A percentile compares a stretch with the other conserved stretches of the same genome.
phyloP scores from a whole-genome alignment of 2,888 invertebrate genomes.

The Mantis religiosa region DNA sequence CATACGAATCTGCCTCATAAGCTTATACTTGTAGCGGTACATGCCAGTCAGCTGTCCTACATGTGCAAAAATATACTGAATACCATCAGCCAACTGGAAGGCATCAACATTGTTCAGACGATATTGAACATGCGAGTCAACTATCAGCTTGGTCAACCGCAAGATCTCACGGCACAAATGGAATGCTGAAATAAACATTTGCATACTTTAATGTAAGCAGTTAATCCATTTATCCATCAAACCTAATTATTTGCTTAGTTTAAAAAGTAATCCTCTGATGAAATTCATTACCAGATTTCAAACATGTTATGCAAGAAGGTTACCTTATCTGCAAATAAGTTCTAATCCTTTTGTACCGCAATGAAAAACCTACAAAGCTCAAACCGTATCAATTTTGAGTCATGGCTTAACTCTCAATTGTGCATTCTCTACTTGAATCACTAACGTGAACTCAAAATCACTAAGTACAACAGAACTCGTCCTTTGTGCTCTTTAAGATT shows the following conservation, averaged over 20 bases:
- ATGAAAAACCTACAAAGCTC: too few relatives aligned
- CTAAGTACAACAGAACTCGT: too few relatives aligned
- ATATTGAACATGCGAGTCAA: slow-evolving; percentile 99
- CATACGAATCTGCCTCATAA: slow-evolving; percentile 99
- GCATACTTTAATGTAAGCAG: neutral
- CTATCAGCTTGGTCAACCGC: slow-evolving; percentile 95
- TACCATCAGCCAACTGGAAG: slow-evolving; percentile 94
- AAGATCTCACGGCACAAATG: slow-evolving; percentile 98
- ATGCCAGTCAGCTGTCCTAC: slow-evolving; percentile 99
- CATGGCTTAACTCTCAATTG: too few relatives aligned
- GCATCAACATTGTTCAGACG: slow-evolving; percentile 99
- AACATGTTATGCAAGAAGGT: too few relatives aligned
- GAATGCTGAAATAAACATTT: slow-evolving; percentile 65
- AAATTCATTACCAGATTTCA: too few relatives aligned
- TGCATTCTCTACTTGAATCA: too few relatives aligned
- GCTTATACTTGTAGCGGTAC: slow-evolving; percentile 98
- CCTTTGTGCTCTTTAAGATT: too few relatives aligned
- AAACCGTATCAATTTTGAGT: too few relatives aligned
- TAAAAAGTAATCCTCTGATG: too few relatives aligned
- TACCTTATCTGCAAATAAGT: too few relatives aligned
- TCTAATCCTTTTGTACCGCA: too few relatives aligned
- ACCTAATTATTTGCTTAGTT: neutral
- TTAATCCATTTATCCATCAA: neutral
- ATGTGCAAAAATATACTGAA: slow-evolving; percentile 99
- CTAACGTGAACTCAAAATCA: too few relatives aligned